These are phyloP conservation scores for Xenopus petersii DNA, from an alignment of 2,797 vertebrate genomes.

Conservation along the genomic window DNA sequence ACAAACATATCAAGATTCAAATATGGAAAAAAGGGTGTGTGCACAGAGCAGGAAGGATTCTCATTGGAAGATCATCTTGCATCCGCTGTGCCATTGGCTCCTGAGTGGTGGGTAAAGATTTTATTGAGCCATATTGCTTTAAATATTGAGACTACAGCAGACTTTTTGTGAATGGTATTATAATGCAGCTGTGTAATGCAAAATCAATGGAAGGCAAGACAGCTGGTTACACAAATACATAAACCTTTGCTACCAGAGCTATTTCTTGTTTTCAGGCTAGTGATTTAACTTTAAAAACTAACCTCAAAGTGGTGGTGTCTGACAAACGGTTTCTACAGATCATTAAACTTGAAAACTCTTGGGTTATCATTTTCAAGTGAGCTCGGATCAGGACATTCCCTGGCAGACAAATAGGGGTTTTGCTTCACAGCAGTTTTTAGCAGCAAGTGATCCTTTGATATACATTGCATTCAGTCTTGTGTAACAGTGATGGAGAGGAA, in stretches of 20 bases:
- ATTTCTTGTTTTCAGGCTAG: slow-evolving; percentile 38
- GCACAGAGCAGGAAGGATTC: no score
- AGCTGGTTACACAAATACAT: no score
- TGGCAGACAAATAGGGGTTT: slow-evolving; percentile 45
- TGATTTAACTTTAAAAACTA: slow-evolving; percentile 47
- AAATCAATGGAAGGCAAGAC: no score
- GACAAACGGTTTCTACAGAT: slow-evolving; percentile 44
- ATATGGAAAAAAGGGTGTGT: no score
- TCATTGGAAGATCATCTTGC: no score
- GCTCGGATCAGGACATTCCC: slow-evolving; percentile 40
- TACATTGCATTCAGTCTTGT: slow-evolving; percentile 31
- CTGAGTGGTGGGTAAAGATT: no score
- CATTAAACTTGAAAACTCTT: slow-evolving; percentile 43
- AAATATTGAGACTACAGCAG: no score
- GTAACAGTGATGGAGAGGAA: slow-evolving; percentile 22
- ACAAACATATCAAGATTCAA: no score
- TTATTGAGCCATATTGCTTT: no score
- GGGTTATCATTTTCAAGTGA: slow-evolving; percentile 44
- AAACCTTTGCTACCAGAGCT: background rate
- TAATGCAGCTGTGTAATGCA: no score
- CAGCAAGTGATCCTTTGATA: slow-evolving; percentile 28
- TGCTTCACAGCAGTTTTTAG: slow-evolving; percentile 46
- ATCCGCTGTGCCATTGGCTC: no score
- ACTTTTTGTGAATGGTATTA: no score
- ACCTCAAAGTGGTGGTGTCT: slow-evolving; percentile 36